Evolutionary conservation across 2,888 invertebrate species (phyloP), one percentile per base, ranked within the genome.

Genomic region (Marasmarcha lunaedactyla): DNA sequence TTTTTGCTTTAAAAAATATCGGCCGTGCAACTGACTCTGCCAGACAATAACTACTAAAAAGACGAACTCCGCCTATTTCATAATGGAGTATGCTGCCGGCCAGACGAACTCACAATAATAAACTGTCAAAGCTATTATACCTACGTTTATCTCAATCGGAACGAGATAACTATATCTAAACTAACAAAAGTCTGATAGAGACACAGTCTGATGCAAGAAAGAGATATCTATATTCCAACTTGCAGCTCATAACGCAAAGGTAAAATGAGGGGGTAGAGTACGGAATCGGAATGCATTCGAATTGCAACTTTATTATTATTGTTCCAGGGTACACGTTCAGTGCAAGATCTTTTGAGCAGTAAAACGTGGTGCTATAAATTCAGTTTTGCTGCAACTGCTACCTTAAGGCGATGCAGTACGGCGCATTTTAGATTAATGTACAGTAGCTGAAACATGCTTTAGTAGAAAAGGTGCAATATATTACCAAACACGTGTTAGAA

Each of bases 81-180:
- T 76, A 61, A 83, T 83, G 83, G 81, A 73, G 78, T 74, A 72
- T 57, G 54, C 57, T 57, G 55, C 50, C 52, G 57, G 52, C 55
- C 57, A 26, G 13, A n/a, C 11, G 14, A 51, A 56, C 54, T 59
- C 64, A 65, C 65, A 61, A 59, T 62, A 57, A 59, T 52, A 55
- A 62, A 63, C 57, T 66, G 63, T 66, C 65, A 70, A 64, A 57
- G 63, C 67, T 60, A 63, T 63, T 71, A 65, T 57, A 78, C 66
- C 71, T 72, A 73, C 67, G 65, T 62, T 78, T 74, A 81, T 79
- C 78, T 79, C 76, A 45, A 77, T 49, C 67, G 54, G 72, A 83
- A 59, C 42, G 74, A 71, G 81, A 79, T 63, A 71, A 68, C 51
- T 55, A 68, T 67, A 71, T 64, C 30, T 30, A 10, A n/a, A 30